These are phyloP conservation scores for Chaenogobius annularis DNA, from an alignment of 2,113 vertebrate species.

Conservation along the genomic window DNA sequence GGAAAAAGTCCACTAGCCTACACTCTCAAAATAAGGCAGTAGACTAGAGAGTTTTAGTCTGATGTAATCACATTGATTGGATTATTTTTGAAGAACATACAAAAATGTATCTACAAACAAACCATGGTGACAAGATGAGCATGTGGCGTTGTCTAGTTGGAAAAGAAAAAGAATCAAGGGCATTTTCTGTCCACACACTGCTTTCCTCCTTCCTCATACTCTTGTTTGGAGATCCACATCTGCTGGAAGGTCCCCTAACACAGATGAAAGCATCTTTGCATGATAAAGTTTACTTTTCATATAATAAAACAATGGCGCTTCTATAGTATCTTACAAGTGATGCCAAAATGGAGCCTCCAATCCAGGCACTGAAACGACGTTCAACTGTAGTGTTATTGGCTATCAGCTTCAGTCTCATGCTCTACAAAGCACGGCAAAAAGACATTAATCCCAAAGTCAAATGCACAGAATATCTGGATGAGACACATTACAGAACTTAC, in stretches of 20 bases:
- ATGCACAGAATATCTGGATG: background rate
- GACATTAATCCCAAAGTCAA: background rate
- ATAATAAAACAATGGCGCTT: background rate
- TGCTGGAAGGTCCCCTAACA: constrained; percentile 95
- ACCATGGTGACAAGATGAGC: constrained; percentile 18
- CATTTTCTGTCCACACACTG: constrained; percentile 99
- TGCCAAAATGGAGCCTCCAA: constrained; percentile 96
- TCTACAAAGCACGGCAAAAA: constrained; percentile 74
- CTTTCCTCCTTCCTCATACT: constrained; percentile 98
- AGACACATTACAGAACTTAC: constrained; percentile 67
- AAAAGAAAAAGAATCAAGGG: constrained; percentile 75
- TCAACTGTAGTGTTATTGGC: constrained; percentile 98
- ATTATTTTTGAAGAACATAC: constrained; percentile 29
- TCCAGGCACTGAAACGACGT: constrained; percentile 95
- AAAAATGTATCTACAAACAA: constrained; percentile 60
- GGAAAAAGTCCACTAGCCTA: constrained; percentile 11
- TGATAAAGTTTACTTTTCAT: background rate
- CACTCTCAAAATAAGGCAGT: constrained; percentile 29
- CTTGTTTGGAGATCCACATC: constrained; percentile 99
- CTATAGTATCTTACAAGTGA: constrained; percentile 84
- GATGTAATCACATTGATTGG: background rate
- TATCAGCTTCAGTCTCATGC: constrained; percentile 97
- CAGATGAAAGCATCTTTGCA: background rate
- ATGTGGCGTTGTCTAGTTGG: constrained; percentile 5
- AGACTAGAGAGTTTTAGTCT: constrained; percentile 14